Evolutionary conservation across 2,888 invertebrate species (phyloP).

Genomic region (Eristalis intricaria): DNA sequence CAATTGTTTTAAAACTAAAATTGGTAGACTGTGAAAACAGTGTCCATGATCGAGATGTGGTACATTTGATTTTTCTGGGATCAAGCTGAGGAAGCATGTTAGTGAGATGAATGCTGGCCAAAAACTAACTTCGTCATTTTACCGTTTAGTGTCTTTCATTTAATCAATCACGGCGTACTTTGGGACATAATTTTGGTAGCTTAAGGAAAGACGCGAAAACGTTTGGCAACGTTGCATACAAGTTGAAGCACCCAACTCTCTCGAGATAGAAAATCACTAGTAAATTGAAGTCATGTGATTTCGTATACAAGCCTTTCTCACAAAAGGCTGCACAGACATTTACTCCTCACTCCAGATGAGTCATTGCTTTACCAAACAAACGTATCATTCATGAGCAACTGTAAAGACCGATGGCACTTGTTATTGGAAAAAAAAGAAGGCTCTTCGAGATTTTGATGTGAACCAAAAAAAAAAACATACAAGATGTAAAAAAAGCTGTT

Average conservation of each 20-base stretch:
- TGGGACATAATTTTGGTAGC: too few species aligned
- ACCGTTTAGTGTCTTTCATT: too few species aligned
- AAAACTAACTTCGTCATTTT: too few species aligned
- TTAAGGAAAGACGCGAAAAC: too few species aligned
- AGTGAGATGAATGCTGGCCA: not conserved
- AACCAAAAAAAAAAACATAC: not conserved
- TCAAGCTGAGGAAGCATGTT: too few species aligned
- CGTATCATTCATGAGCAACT: not conserved
- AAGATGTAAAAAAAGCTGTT: conserved; percentile 13
- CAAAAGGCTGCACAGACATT: not conserved
- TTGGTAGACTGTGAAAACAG: not conserved
- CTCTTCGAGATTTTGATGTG: not conserved
- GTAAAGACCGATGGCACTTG: not conserved
- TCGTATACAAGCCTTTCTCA: not conserved
- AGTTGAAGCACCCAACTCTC: not conserved
- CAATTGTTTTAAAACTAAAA: not conserved
- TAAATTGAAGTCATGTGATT: not conserved
- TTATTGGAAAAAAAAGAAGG: not conserved
- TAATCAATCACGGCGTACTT: too few species aligned
- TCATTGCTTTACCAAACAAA: not conserved
- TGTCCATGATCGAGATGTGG: not conserved
- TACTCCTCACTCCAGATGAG: not conserved
- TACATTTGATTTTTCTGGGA: not conserved
- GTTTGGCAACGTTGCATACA: too few species aligned
- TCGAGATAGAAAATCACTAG: not conserved